Evolutionary conservation across 2,888 invertebrate genomes (phyloP).

Genomic region (Netelia inedita): DNA sequence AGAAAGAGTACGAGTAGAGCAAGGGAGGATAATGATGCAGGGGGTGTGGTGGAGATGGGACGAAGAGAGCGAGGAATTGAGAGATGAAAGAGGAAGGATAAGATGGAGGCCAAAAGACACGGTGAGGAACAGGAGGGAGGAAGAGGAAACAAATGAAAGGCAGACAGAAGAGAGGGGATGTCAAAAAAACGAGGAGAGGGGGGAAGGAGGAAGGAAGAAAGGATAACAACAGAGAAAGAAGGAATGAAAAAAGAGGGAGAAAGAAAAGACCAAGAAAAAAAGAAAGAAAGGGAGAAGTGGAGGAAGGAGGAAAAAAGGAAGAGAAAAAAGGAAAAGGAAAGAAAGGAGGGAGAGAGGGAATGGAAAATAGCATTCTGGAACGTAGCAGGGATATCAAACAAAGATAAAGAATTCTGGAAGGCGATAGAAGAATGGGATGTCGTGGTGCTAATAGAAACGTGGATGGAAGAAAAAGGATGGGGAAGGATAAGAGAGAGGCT

Average conservation of each 20-base stretch:
- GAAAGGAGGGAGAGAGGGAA: neutral
- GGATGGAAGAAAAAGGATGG: conserved; percentile 38
- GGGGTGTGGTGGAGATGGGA: too few species aligned
- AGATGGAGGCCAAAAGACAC: too few species aligned
- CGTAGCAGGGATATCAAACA: conserved; percentile 20
- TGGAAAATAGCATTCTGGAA: conserved; percentile 23
- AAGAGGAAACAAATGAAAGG: too few species aligned
- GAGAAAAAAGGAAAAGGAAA: neutral
- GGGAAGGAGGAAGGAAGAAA: neutral
- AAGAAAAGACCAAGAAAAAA: neutral
- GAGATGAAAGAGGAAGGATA: too few species aligned
- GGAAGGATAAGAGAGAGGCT: neutral
- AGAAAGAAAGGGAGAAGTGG: neutral
- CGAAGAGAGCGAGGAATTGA: too few species aligned
- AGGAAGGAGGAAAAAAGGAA: neutral
- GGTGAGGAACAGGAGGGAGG: too few species aligned
- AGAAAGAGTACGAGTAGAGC: too few species aligned
- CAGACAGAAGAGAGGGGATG: too few species aligned
- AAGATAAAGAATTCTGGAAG: conserved; percentile 41
- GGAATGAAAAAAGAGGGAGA: neutral
- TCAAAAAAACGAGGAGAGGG: neutral
- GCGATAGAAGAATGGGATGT: conserved; percentile 7
- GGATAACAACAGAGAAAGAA: neutral
- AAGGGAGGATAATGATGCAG: too few species aligned
- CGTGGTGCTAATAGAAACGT: conserved; percentile 22